Percentiles rank a stretch among this genome's conserved stretches.
phyloP scores from a whole-genome alignment of 2,797 vertebrate species.

The Danionella dracula region DNA sequence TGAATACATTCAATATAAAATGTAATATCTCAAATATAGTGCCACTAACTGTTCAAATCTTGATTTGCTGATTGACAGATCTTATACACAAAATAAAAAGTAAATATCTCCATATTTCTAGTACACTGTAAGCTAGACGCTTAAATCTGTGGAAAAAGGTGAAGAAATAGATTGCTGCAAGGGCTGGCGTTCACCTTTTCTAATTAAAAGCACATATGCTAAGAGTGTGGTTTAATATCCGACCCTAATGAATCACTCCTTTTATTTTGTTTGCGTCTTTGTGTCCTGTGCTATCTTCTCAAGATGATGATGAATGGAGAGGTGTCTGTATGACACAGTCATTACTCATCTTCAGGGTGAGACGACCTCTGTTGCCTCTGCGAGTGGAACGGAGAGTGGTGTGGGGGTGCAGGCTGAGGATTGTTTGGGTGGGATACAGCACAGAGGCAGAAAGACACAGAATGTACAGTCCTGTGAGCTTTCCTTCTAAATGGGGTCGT shows the following conservation, averaged over 20 bases:
- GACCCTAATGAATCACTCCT: constrained; percentile 61
- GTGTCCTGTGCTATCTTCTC: constrained; percentile 25
- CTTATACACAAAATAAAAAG: no score
- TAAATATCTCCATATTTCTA: no score
- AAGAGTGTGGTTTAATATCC: constrained; percentile 62
- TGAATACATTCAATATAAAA: no score
- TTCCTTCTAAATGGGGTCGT: constrained; percentile 28
- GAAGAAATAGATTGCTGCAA: constrained; percentile 40
- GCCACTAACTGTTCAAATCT: no score
- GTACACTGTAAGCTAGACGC: no score
- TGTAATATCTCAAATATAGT: no score
- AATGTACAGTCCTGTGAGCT: background rate
- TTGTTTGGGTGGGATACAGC: constrained; percentile 20
- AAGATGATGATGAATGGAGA: constrained; percentile 75
- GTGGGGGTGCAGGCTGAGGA: constrained; percentile 8
- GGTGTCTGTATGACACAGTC: constrained; percentile 67
- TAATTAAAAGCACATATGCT: constrained; percentile 67
- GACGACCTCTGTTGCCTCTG: constrained; percentile 47
- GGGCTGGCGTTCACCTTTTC: constrained; percentile 54
- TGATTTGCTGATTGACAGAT: no score
- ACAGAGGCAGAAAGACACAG: background rate
- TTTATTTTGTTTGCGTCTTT: background rate
- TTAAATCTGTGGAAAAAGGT: background rate
- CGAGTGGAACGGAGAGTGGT: constrained; percentile 39
- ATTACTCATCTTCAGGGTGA: constrained; percentile 72